phyloP scores from a whole-genome alignment of 2,797 vertebrate genomes.

The Ptychobarbus kaznakovi region DNA sequence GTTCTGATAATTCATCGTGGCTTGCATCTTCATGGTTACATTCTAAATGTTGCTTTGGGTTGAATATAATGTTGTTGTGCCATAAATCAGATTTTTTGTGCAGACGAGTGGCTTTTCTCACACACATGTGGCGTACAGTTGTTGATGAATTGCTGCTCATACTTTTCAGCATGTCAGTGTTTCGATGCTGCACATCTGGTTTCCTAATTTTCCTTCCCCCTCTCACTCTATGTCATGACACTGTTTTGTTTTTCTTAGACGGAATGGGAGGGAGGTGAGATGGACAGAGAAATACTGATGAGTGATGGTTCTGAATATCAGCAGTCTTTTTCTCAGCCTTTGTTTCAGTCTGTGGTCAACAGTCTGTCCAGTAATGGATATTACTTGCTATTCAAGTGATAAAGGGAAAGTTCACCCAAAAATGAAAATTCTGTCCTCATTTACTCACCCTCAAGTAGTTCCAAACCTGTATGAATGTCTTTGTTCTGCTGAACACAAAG shows the following conservation, averaged over 20 bases:
- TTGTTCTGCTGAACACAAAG: too few species aligned
- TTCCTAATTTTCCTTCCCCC: constrained; percentile 79
- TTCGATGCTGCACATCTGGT: constrained; percentile 87
- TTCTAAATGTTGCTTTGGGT: not conserved
- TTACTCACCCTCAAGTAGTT: too few species aligned
- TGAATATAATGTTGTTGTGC: not conserved
- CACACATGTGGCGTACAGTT: constrained; percentile 72
- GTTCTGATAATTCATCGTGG: not conserved
- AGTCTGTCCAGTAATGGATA: not conserved
- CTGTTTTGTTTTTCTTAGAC: constrained; percentile 82
- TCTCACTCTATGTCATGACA: constrained; percentile 75
- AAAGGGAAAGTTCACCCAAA: too few species aligned
- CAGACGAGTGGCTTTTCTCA: constrained; percentile 26
- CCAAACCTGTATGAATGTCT: too few species aligned
- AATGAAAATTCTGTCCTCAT: too few species aligned
- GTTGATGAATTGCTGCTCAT: constrained; percentile 76
- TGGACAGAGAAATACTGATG: constrained; percentile 73
- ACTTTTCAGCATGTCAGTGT: constrained; percentile 80
- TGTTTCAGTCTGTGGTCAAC: constrained; percentile 36
- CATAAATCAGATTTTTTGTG: not conserved
- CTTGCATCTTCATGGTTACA: too few species aligned
- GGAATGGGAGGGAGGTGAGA: constrained; percentile 56
- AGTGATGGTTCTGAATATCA: constrained; percentile 78
- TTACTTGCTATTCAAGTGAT: not conserved
- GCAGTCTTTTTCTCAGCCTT: constrained; percentile 64